A percentile compares a stretch with the other conserved stretches of the same genome.
Evolutionary conservation across 2,797 vertebrate genomes (phyloP).

Genomic region (Sebastes elongatus): DNA sequence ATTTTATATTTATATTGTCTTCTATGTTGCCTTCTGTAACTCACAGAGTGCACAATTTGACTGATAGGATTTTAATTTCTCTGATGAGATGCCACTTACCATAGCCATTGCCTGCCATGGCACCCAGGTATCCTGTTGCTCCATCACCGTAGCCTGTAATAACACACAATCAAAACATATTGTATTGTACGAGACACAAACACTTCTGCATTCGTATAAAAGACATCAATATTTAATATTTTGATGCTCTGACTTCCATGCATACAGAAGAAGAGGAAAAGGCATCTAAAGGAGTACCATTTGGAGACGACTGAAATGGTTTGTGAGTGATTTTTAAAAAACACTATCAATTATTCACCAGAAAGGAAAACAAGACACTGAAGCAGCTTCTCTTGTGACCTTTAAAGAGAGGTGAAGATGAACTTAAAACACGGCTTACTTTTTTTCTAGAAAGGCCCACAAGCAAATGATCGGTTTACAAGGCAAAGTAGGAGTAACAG

Average conservation of each 20-base stretch:
- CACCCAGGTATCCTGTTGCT: slow-evolving; percentile 61
- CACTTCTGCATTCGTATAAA: neutral
- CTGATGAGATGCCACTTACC: slow-evolving; percentile 44
- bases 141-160: slow-evolving; percentile 69
- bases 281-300: neutral
- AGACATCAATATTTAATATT: neutral
- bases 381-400: neutral
- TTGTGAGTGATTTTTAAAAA: slow-evolving; percentile 1
- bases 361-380: neutral
- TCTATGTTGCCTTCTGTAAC: neutral
- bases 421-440: neutral
- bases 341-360: neutral
- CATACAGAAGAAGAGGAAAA: neutral
- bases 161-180: slow-evolving; percentile 10
- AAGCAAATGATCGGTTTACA: slow-evolving; percentile 47
- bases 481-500: slow-evolving; percentile 41
- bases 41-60: neutral
- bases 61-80: neutral
- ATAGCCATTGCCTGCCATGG: slow-evolving; percentile 55
- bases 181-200: neutral
- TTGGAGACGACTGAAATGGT: neutral
- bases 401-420: neutral
- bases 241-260: neutral
- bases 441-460: neutral
- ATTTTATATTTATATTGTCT: neutral